Evolutionary conservation across 2,888 invertebrate genomes (phyloP), one percentile per base, ranked within the genome.

Genomic region (Ganaspis brasiliensis): DNA sequence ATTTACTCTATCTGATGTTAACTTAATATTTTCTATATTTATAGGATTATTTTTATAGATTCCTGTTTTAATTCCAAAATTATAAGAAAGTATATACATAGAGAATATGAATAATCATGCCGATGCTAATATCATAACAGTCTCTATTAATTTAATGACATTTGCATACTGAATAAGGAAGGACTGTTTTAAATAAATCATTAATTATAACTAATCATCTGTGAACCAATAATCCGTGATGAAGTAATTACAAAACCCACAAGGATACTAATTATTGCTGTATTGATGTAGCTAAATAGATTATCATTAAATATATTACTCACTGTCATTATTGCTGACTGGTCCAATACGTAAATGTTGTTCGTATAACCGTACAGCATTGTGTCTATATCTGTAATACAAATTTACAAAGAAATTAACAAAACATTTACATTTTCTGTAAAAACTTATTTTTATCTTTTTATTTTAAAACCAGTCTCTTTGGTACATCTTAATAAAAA

Each of bases 291-390:
- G 12, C 12, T 24, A 56, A 24, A 26, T 26, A 37, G 2, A 16
- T 61, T 31, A 1, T 31, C 14, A 40, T 63, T 10, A 37, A 40
- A 14, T 21, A 14, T 37, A 6, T 21, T 70, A 85, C 91, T 86
- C 84, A 91, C 91, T 84, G 91, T 88, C 77, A 91, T 80, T n/a
- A 90, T 87, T 79, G 91, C 89, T 61, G 90, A 89, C 77, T 90
- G 91, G 82, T 91, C 91, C 87, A 91, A 80, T 56, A 91, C 90
- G 78, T 91, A 91, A 84, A 91, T 91, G 79, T 88, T 88, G 83
- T 90, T 91, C 82, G 91, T 90, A 83, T 91, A 91, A 77, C 91
- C 91, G 83, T 91, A 91, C 75, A 91, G 85, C 91, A 91, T 90
- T 77, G 88, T 90, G 86, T 89, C 89, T 82, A 91, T 86, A 86